These are phyloP conservation scores for Drosophila prolongata DNA, from an alignment of 2,888 invertebrate species.

Conservation along the genomic window DNA sequence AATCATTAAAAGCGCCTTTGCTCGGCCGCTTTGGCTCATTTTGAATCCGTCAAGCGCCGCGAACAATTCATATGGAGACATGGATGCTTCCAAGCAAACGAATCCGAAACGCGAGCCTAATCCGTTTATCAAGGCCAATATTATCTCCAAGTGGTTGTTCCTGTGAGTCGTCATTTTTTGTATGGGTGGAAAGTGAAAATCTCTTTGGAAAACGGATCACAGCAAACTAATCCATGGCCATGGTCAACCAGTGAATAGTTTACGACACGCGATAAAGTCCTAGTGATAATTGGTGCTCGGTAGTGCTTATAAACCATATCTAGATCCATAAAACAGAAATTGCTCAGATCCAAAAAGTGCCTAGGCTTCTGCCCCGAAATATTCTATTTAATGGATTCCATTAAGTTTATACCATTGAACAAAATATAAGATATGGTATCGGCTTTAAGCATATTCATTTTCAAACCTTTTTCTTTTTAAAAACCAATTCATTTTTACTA, in stretches of 20 bases:
- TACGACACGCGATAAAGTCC: constrained; percentile 11
- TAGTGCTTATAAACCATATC: constrained; percentile 15
- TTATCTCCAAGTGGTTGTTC: constrained; percentile 88
- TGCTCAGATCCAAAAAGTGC: constrained; percentile 1
- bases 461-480: too few species aligned
- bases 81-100: constrained; percentile 67
- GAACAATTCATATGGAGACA: constrained; percentile 28
- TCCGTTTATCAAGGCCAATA: constrained; percentile 88
- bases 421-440: background rate
- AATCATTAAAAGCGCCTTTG: constrained; percentile 46
- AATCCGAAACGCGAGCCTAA: constrained; percentile 84
- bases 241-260: constrained; percentile 24
- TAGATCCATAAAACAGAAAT: background rate
- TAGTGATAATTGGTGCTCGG: background rate
- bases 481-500: too few species aligned
- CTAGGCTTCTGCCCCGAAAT: background rate
- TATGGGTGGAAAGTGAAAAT: constrained; percentile 14
- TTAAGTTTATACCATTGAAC: background rate
- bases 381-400: background rate
- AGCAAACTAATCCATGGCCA: constrained; percentile 2
- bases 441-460: background rate
- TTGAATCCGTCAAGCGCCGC: constrained; percentile 22
- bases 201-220: background rate
- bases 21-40: constrained; percentile 32
- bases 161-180: constrained; percentile 86